Conservation (phyloP, 2,113 vertebrate genomes). For the Xenus cinereus region DNA sequence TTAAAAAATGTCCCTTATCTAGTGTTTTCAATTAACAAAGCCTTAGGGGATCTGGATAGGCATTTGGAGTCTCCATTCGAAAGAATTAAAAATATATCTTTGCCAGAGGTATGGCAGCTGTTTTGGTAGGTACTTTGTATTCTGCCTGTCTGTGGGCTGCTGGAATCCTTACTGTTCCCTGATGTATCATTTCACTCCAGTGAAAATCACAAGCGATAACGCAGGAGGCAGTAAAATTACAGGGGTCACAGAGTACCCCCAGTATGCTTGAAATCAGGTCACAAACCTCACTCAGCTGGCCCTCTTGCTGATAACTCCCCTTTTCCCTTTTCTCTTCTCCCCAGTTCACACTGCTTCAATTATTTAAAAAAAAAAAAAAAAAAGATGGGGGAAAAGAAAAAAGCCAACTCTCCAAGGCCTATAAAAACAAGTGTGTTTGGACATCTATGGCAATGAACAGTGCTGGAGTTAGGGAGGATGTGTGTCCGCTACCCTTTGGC, state of each 20-base stretch:
- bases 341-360: neutral
- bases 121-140: slow-evolving; percentile 14
- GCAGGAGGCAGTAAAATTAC: slow-evolving; percentile 54
- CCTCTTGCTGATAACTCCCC: slow-evolving; percentile 15
- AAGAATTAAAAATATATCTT: slow-evolving; percentile 17
- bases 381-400: neutral
- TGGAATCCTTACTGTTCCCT: slow-evolving; percentile 36
- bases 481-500: neutral
- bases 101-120: neutral
- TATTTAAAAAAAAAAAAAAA: neutral
- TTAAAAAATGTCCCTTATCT: neutral
- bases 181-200: slow-evolving; percentile 33
- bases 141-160: slow-evolving; percentile 19
- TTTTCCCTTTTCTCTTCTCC: neutral
- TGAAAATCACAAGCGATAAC: slow-evolving; percentile 60
- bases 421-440: slow-evolving; percentile 2
- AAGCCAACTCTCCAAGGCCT: neutral
- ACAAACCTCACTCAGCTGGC: slow-evolving; percentile 32
- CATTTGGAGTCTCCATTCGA: neutral
- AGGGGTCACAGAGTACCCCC: neutral
- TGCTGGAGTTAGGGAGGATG: neutral
- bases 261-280: slow-evolving; percentile 13
- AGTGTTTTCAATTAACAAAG: neutral
- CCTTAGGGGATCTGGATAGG: neutral
- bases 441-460: neutral